Evolutionary conservation across 2,888 invertebrate genomes (phyloP), one percentile per base, ranked within the genome.

Genomic region (Drosophila anomalata): DNA sequence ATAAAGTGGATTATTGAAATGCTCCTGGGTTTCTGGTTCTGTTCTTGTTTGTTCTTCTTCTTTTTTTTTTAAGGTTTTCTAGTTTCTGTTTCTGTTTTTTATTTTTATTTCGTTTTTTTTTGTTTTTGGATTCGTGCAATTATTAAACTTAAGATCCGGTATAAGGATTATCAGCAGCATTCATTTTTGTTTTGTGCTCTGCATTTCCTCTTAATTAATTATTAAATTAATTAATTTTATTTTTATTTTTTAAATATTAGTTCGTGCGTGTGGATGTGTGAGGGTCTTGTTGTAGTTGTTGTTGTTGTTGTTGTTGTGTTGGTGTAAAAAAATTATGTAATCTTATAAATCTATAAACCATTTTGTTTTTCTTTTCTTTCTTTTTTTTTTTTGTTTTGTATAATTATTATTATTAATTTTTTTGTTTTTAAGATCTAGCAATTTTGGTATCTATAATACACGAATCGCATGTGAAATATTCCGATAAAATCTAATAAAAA

Each of bases 381-480:
- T 3, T 33, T 3, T 22, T 3, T 24, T 33, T 31, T 3, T 3
- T 22, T 22, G 3, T 22, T 22, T 24, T 24, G 22, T 24, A 24
- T 24, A 24, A 24, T 24, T 22, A 22, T 29, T 29, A 8, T 29
- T 29, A 2, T 29, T 29, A 8, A 7, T 9, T 29, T 8, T 29
- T 29, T 29, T 29, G 7, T 36, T 36, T 63, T 67, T 42, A 55
- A 56, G 70, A 59, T 83, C 52, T 75, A 78, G 82, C 79, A 81
- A 82, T 85, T 68, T 87, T 87, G 73, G 83, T 87, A 84, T 87
- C 69, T 75, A 87, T 78, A 87, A 87, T 84, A 85, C 82, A 75
- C 82, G 73, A 81, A 80, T 81, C 67, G 68, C 67, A 62, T 69
- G 51, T 65, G 47, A 63, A 66, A 66, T 69, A 66, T 22, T 44